Conservation (phyloP, 2,797 vertebrate species). For the Dendrocincla tyrannina region DNA sequence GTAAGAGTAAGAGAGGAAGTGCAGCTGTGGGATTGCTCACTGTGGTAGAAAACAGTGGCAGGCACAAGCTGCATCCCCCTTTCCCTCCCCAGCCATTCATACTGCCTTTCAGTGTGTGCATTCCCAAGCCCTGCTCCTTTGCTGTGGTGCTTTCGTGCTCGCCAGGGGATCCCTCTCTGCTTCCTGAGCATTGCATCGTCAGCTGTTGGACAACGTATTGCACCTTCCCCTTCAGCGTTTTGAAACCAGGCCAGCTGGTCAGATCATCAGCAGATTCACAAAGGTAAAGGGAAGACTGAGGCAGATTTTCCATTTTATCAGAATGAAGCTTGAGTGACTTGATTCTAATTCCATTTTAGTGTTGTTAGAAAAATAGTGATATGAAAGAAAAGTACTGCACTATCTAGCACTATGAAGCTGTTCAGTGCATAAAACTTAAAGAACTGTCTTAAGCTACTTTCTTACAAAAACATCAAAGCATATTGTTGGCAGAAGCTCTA, state of each 20-base stretch:
- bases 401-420: background rate
- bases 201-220: constrained; percentile 66
- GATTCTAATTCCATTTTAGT: background rate
- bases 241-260: constrained; percentile 60
- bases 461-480: background rate
- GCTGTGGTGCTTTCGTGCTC: constrained; percentile 58
- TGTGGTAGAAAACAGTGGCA: background rate
- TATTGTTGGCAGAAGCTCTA: background rate
- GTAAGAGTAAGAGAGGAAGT: background rate
- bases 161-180: constrained; percentile 59
- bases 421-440: background rate
- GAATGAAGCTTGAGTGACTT: background rate
- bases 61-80: background rate
- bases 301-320: background rate
- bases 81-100: background rate
- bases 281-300: constrained; percentile 51
- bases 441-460: background rate
- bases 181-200: constrained; percentile 55
- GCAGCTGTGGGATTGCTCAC: background rate
- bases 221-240: constrained; percentile 70
- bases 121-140: constrained; percentile 69
- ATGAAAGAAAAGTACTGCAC: background rate
- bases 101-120: background rate
- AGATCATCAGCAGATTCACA: constrained; percentile 69
- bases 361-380: background rate